Conservation (phyloP, 2,888 invertebrate genomes). For the Drosophila tripunctata region DNA sequence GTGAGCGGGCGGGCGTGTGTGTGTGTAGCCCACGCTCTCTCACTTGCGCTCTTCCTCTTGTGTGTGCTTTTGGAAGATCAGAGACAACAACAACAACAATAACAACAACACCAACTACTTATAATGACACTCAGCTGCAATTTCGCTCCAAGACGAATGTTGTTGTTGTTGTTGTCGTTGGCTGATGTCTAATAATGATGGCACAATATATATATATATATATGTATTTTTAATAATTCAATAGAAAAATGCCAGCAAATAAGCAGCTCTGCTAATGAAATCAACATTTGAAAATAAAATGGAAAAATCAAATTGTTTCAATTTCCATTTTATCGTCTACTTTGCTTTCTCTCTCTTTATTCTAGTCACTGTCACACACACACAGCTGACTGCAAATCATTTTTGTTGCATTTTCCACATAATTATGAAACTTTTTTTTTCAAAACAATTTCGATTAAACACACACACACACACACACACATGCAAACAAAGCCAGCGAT, state of each 20-base stretch:
- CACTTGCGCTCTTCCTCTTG: no score
- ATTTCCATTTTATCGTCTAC: constrained; percentile 30
- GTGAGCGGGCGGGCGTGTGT: not conserved
- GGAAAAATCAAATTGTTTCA: constrained; percentile 39
- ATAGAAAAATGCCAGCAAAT: not conserved
- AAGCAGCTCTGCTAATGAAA: constrained; percentile 18
- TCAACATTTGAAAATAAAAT: constrained; percentile 40
- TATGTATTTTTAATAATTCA: constrained; percentile 25
- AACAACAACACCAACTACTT: constrained; percentile 39
- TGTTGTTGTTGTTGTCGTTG: constrained; percentile 17
- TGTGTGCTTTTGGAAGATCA: constrained; percentile 71
- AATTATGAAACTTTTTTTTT: constrained; percentile 59
- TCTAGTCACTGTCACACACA: not conserved
- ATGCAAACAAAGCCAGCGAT: not conserved
- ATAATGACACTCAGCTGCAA: constrained; percentile 67
- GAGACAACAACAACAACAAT: constrained; percentile 40
- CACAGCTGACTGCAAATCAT: constrained; percentile 46
- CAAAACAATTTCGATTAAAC: constrained; percentile 53
- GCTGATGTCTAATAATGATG: constrained; percentile 38
- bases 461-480: constrained; percentile 24
- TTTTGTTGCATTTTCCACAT: constrained; percentile 51
- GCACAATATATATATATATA: constrained; percentile 14
- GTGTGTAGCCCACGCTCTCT: constrained; percentile 51
- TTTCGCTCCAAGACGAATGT: constrained; percentile 25
- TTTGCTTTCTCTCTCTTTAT: not conserved